These are phyloP conservation scores for Drosophila cyrtoloma DNA, from an alignment of 2,888 invertebrate genomes.

Conservation along the genomic window DNA sequence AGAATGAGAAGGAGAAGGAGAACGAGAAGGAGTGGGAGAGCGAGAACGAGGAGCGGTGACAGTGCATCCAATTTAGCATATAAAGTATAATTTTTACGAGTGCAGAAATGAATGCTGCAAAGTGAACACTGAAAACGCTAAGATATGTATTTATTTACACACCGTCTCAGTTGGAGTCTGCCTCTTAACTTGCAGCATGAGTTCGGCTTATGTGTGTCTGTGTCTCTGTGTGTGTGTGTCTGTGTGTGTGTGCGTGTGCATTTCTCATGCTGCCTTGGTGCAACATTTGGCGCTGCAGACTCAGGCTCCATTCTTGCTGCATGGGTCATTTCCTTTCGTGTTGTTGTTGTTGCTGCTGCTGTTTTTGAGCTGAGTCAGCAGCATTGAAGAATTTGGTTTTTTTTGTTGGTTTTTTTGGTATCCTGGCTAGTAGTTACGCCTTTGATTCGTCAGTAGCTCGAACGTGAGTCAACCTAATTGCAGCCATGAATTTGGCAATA, in stretches of 20 bases:
- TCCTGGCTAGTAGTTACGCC: slow-evolving; percentile 18
- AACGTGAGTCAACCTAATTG: slow-evolving; percentile 51
- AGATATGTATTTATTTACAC: slow-evolving; percentile 45
- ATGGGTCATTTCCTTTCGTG: slow-evolving; percentile 63
- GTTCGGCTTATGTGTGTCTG: background rate
- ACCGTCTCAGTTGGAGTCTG: slow-evolving; percentile 30
- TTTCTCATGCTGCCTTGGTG: slow-evolving; percentile 45
- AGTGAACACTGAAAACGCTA: slow-evolving; percentile 46
- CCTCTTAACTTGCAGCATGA: slow-evolving; percentile 1
- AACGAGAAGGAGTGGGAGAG: background rate
- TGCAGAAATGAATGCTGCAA: slow-evolving; percentile 32
- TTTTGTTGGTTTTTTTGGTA: slow-evolving; percentile 1
- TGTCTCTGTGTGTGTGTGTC: slow-evolving; percentile 11
- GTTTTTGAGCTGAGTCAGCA: slow-evolving; percentile 67
- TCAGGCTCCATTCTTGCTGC: slow-evolving; percentile 12
- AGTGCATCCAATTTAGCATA: slow-evolving; percentile 44
- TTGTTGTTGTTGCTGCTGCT: slow-evolving; percentile 59
- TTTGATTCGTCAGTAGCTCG: slow-evolving; percentile 11
- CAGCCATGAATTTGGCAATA: slow-evolving; percentile 18
- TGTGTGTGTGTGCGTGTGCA: slow-evolving; percentile 16
- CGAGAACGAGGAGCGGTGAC: slow-evolving; percentile 32
- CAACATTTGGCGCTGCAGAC: slow-evolving; percentile 71
- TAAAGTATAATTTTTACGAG: slow-evolving; percentile 76
- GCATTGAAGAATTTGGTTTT: background rate
- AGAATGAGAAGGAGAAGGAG: slow-evolving; percentile 17